Evolutionary conservation across 2,113 vertebrate species (phyloP).

Genomic region (Mola mola): DNA sequence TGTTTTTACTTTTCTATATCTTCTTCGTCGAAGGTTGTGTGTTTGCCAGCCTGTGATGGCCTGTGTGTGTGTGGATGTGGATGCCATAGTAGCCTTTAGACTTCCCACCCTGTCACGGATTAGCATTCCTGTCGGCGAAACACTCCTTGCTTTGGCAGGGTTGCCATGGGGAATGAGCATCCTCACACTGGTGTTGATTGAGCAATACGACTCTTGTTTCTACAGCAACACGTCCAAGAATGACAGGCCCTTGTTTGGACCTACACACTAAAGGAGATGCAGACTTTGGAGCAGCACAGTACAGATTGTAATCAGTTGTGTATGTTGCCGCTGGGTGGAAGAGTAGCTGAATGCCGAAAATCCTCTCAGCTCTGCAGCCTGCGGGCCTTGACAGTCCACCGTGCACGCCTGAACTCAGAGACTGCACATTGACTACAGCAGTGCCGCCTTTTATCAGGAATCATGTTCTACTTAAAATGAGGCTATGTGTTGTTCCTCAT

Average conservation of each 20-base stretch:
- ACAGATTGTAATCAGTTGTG: slow-evolving; percentile 25
- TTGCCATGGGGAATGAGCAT: slow-evolving; percentile 50
- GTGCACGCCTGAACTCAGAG: slow-evolving; percentile 27
- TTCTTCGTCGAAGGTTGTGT: not conserved
- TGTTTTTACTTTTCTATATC: not conserved
- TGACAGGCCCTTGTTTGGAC: slow-evolving; percentile 50
- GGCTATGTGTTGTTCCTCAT: not conserved
- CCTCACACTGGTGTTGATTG: slow-evolving; percentile 48
- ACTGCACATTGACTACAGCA: slow-evolving; percentile 57
- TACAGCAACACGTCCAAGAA: slow-evolving; percentile 44
- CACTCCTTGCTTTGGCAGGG: slow-evolving; percentile 57
- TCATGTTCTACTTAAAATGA: not conserved
- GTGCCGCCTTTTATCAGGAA: slow-evolving; percentile 12
- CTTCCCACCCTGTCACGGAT: slow-evolving; percentile 29
- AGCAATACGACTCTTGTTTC: slow-evolving; percentile 52
- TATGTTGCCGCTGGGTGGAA: slow-evolving; percentile 37
- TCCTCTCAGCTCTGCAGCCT: slow-evolving; percentile 39
- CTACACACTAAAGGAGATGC: slow-evolving; percentile 12
- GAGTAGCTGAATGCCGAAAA: too few species aligned
- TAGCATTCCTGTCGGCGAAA: slow-evolving; percentile 64
- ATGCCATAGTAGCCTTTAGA: slow-evolving; percentile 33
- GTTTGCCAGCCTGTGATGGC: slow-evolving; percentile 23
- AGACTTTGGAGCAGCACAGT: not conserved
- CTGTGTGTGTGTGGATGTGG: slow-evolving; percentile 33
- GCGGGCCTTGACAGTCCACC: slow-evolving; percentile 1